A percentile compares a stretch with the other conserved stretches of the same genome.
These are phyloP conservation scores for Acyrthosiphon pisum DNA, from an alignment of 1,140 invertebrate genomes.

Conservation along the genomic window DNA sequence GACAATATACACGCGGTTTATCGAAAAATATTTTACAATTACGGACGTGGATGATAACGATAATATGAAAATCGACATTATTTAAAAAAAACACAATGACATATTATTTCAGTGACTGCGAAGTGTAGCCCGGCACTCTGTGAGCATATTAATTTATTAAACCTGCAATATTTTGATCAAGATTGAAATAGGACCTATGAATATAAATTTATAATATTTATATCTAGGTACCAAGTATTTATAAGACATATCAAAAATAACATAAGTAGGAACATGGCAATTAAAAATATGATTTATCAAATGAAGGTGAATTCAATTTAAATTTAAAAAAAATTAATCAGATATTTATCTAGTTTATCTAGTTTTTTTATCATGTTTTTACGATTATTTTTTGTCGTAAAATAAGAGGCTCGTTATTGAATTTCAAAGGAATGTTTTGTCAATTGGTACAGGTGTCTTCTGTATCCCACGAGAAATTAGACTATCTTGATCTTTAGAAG, in stretches of 20 bases:
- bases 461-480: too few relatives aligned
- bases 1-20: not conserved
- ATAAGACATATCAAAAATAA: not conserved
- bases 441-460: not conserved
- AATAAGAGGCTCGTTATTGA: not conserved
- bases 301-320: not conserved
- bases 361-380: not conserved
- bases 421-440: not conserved
- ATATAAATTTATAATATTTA: not conserved
- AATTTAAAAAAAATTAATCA: not conserved
- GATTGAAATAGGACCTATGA: not conserved
- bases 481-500: not conserved
- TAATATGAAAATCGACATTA: not conserved
- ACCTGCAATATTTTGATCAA: not conserved
- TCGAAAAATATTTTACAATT: not conserved
- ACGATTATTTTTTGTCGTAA: not conserved
- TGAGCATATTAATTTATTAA: too few relatives aligned
- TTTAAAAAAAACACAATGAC: not conserved
- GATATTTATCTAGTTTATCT: not conserved
- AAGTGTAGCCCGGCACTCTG: not conserved
- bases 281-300: not conserved
- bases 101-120: not conserved
- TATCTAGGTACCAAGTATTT: not conserved
- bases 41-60: not conserved
- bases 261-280: not conserved